Evolutionary conservation across 2,888 invertebrate genomes (phyloP).

Genomic region (Meloe dianella): DNA sequence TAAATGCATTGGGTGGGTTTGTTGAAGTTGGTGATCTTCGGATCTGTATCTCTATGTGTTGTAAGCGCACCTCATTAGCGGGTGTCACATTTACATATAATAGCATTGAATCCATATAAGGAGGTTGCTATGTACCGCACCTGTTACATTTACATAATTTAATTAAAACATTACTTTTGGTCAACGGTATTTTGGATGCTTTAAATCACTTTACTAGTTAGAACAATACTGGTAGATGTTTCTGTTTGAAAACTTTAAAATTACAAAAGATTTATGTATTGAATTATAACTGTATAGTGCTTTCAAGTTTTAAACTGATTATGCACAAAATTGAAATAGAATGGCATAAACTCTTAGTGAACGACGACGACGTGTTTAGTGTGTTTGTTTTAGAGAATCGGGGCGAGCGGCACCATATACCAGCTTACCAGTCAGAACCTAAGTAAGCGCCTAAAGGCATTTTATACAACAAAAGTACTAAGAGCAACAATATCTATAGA

Average conservation of each 20-base stretch:
- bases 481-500: conserved; percentile 51
- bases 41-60: conserved; percentile 43
- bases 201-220: conserved; percentile 8
- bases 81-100: conserved; percentile 54
- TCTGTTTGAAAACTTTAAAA: not conserved
- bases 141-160: conserved; percentile 43
- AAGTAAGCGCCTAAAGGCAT: conserved; percentile 45
- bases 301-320: not conserved
- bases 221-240: conserved; percentile 8
- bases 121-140: conserved; percentile 40
- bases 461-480: conserved; percentile 37
- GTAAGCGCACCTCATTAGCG: conserved; percentile 48
- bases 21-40: conserved; percentile 41
- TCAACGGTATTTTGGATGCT: conserved; percentile 21
- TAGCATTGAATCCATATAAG: conserved; percentile 41
- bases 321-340: conserved; percentile 10
- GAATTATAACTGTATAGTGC: too few species aligned
- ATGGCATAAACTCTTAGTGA: conserved; percentile 31
- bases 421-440: conserved; percentile 41
- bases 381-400: conserved; percentile 50
- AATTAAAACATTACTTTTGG: conserved; percentile 43
- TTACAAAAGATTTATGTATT: conserved; percentile 1
- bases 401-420: conserved; percentile 37
- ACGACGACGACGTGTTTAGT: too few species aligned
- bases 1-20: conserved; percentile 38